Evolutionary conservation across 2,888 invertebrate genomes (phyloP).

Genomic region (Stratiomys singularior): DNA sequence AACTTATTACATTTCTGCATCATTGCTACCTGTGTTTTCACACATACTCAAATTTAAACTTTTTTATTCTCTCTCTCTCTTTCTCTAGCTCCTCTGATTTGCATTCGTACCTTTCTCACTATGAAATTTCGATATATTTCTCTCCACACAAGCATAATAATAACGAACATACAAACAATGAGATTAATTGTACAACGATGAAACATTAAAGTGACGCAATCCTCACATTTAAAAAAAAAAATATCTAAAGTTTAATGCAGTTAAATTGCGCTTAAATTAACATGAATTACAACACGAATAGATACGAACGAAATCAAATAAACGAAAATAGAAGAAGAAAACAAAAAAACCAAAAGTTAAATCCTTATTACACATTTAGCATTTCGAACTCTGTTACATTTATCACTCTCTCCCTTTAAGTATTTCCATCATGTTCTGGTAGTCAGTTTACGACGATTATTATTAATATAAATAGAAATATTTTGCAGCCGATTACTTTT

Average conservation of each 20-base stretch:
- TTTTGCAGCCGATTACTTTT: not conserved
- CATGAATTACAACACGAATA: not conserved
- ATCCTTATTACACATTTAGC: too few species aligned
- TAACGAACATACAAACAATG: constrained; percentile 18
- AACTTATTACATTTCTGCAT: not conserved
- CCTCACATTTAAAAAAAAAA: not conserved
- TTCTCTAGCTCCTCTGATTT: too few species aligned
- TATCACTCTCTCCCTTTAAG: too few species aligned
- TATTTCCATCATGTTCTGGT: too few species aligned
- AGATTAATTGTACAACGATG: constrained; percentile 7
- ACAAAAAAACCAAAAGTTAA: too few species aligned
- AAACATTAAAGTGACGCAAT: not conserved
- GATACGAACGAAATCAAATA: not conserved
- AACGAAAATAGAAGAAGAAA: too few species aligned
- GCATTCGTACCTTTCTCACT: too few species aligned
- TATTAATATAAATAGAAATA: constrained; percentile 30
- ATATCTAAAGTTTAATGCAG: not conserved
- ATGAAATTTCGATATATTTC: not conserved
- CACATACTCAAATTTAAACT: not conserved
- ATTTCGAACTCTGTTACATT: too few species aligned
- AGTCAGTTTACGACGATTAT: too few species aligned
- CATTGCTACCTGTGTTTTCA: not conserved
- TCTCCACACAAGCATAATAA: not conserved
- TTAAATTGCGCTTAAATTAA: not conserved
- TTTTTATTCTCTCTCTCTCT: too few species aligned